A percentile compares a stretch with the other conserved stretches of the same genome.
Evolutionary conservation across 2,888 invertebrate species (phyloP).

Genomic region (Perithous albicinctus): DNA sequence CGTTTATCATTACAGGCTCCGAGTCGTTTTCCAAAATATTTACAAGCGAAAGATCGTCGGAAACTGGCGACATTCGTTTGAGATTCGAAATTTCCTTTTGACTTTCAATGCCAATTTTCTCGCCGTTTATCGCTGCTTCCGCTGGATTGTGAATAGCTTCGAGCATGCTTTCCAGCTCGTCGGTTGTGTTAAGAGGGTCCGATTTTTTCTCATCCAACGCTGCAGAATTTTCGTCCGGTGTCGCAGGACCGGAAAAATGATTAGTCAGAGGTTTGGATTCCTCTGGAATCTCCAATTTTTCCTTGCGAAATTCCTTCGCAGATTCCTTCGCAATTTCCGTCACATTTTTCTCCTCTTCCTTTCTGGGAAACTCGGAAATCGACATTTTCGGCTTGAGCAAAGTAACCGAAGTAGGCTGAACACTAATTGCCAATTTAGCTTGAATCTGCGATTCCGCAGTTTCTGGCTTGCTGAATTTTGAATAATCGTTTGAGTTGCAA

Average conservation of each 20-base stretch:
- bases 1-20: slow-evolving; percentile 74
- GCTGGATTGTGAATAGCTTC: slow-evolving; percentile 83
- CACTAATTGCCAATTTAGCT: slow-evolving; percentile 72
- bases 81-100: slow-evolving; percentile 75
- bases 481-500: not conserved
- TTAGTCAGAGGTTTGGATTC: slow-evolving; percentile 61
- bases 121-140: slow-evolving; percentile 77
- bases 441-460: slow-evolving; percentile 29
- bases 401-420: slow-evolving; percentile 78
- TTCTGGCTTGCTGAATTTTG: slow-evolving; percentile 36
- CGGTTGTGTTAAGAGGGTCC: slow-evolving; percentile 83
- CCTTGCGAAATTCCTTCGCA: slow-evolving; percentile 74
- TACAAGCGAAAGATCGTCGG: slow-evolving; percentile 82
- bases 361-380: slow-evolving; percentile 74
- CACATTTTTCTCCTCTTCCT: slow-evolving; percentile 21
- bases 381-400: slow-evolving; percentile 78
- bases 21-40: slow-evolving; percentile 82
- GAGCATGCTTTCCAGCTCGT: slow-evolving; percentile 84
- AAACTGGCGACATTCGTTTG: slow-evolving; percentile 82
- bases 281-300: slow-evolving; percentile 64
- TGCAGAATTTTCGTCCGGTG: slow-evolving; percentile 45
- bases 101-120: slow-evolving; percentile 71
- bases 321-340: slow-evolving; percentile 66
- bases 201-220: slow-evolving; percentile 78
- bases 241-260: slow-evolving; percentile 56